Conservation (phyloP, 2,888 invertebrate genomes). For the Digitonthophagus gazella region DNA sequence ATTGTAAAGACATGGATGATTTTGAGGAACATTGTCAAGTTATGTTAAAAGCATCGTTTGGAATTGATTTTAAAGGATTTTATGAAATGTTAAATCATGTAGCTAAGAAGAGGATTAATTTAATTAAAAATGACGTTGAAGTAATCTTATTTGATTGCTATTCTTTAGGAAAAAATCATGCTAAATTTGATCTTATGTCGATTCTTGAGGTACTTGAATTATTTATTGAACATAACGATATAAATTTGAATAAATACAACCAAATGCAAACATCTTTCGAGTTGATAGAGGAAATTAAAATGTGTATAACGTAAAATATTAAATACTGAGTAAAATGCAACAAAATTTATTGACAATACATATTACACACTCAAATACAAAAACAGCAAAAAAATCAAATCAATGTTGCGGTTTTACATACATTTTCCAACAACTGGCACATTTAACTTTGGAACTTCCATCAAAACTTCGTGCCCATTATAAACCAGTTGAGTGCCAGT, state of each 20-base stretch:
- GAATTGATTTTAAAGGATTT: conserved; percentile 73
- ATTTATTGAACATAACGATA: conserved; percentile 39
- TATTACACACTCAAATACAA: no score
- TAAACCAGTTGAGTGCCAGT: conserved; percentile 36
- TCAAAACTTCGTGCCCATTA: conserved; percentile 33
- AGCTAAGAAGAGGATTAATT: conserved; percentile 47
- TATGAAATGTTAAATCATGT: conserved; percentile 65
- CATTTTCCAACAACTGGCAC: no score
- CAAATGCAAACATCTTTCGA: no score
- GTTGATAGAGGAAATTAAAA: no score
- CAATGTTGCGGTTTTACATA: no score
- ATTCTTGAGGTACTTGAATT: conserved; percentile 50
- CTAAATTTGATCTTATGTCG: conserved; percentile 52
- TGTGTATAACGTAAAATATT: no score
- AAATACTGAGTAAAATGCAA: no score
- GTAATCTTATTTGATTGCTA: conserved; percentile 48
- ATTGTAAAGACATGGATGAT: conserved; percentile 71
- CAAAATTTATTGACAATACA: no score
- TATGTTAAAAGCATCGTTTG: conserved; percentile 73
- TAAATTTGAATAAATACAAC: no score
- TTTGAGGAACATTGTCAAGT: conserved; percentile 79
- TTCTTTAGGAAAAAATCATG: conserved; percentile 52
- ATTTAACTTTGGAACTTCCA: conserved; percentile 33
- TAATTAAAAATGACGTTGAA: conserved; percentile 43
- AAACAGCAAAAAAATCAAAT: no score